A percentile compares a stretch with the other conserved stretches of the same genome.
Conservation (phyloP, 2,797 vertebrate species). For the Poecilia gillii region DNA sequence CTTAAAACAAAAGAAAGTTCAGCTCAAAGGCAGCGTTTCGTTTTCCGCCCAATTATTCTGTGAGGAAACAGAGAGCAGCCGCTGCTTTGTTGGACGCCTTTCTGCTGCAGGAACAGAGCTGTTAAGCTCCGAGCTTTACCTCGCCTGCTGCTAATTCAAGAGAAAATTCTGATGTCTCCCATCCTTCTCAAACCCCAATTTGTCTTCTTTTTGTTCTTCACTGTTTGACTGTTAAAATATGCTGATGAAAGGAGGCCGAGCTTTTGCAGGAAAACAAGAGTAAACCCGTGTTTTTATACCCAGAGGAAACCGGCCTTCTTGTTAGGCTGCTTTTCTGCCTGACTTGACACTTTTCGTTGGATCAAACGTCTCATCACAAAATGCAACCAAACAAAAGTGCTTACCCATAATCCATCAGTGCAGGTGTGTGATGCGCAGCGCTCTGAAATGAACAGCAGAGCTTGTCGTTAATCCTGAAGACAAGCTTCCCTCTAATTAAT, state of each 20-base stretch:
- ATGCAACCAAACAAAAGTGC: slow-evolving; percentile 70
- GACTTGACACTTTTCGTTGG: slow-evolving; percentile 77
- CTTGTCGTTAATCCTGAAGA: slow-evolving; percentile 71
- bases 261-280: slow-evolving; percentile 55
- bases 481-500: slow-evolving; percentile 71
- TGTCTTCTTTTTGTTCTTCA: slow-evolving; percentile 71
- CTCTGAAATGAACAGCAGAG: slow-evolving; percentile 54
- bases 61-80: slow-evolving; percentile 37
- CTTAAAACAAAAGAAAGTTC: slow-evolving; percentile 52
- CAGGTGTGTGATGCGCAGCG: slow-evolving; percentile 64
- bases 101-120: slow-evolving; percentile 55
- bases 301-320: slow-evolving; percentile 70
- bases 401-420: slow-evolving; percentile 76
- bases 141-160: slow-evolving; percentile 61
- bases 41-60: slow-evolving; percentile 69
- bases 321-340: slow-evolving; percentile 74
- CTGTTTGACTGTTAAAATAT: slow-evolving; percentile 77
- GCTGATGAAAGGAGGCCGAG: slow-evolving; percentile 73
- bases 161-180: slow-evolving; percentile 66
- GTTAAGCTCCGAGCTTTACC: slow-evolving; percentile 67
- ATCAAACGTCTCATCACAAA: slow-evolving; percentile 80
- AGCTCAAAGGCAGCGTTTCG: slow-evolving; percentile 52
- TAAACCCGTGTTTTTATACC: slow-evolving; percentile 64
- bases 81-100: slow-evolving; percentile 29
- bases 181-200: slow-evolving; percentile 73